Evolutionary conservation across 2,797 vertebrate genomes (phyloP), one percentile per base, ranked within the genome.

Genomic region (Crax fasciolata): DNA sequence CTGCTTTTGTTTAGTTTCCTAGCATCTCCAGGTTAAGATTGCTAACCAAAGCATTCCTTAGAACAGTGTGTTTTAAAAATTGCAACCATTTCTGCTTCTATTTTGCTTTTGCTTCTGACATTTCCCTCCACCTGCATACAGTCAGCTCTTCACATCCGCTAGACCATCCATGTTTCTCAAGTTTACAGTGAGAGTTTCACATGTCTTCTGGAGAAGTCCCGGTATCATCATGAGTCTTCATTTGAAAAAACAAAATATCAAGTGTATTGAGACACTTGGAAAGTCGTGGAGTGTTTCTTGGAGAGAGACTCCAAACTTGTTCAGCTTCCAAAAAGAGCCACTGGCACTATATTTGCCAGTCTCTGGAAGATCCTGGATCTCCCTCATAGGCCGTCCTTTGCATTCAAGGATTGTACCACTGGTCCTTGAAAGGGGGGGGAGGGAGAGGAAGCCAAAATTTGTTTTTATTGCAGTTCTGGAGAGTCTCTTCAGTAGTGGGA

Each of bases 1-100:
- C 90, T 55, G 74, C 59, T 84, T 93, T 76, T 43, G 32, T 89
- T 94, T 76, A 32, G 18, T 84, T 84, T 95, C 51, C 32, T 79
- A 63, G 68, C 91, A 72, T 75, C 63, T 96, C 5, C 1, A 67
- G 38, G 15, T 82, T 91, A n/a, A 28, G 65, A 71, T 85, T 0
- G 2, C 72, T 90, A 66, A 84, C 23, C 41, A 65, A 24, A 59
- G 77, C 30, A 61, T 44, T 77, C 73, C 39, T 87, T 82, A 61
- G 54, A 73, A 79, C 12, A 28, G 21, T 35, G 66, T 55, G 66
- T 70, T 48, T 44, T 46, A 75, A 32, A 41, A 63, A 67, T 27
- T 68, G 65, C 68, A 92, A 38, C n/a, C 41, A 73, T 85, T 35
- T 84, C 55, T 93, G 43, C 68, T 92, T 88, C 68, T 51, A 24